phyloP scores from a whole-genome alignment of 2,797 vertebrate species.

The Nothura maculosa region DNA sequence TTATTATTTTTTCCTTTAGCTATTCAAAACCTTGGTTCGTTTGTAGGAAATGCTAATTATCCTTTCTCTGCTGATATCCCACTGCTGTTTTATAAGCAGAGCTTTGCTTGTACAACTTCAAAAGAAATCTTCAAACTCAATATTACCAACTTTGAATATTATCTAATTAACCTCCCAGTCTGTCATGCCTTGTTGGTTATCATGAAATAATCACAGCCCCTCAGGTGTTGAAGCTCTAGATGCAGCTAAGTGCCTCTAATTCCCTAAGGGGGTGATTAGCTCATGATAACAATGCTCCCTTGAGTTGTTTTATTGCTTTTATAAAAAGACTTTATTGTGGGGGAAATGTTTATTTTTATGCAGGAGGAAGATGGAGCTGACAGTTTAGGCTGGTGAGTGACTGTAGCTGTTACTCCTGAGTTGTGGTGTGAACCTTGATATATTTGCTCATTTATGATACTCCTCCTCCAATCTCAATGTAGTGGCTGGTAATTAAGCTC shows the following conservation, averaged over 20 bases:
- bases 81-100: slow-evolving; percentile 71
- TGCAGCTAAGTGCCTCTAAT: slow-evolving; percentile 80
- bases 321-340: slow-evolving; percentile 81
- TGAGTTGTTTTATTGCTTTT: slow-evolving; percentile 83
- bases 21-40: slow-evolving; percentile 75
- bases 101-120: slow-evolving; percentile 77
- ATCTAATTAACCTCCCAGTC: slow-evolving; percentile 82
- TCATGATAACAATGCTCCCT: slow-evolving; percentile 81
- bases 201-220: slow-evolving; percentile 80
- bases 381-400: slow-evolving; percentile 76
- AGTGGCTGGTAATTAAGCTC: slow-evolving; percentile 56
- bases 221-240: slow-evolving; percentile 77
- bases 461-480: slow-evolving; percentile 49
- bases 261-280: slow-evolving; percentile 83
- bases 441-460: slow-evolving; percentile 63
- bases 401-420: slow-evolving; percentile 71
- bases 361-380: slow-evolving; percentile 77
- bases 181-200: slow-evolving; percentile 80
- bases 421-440: slow-evolving; percentile 37
- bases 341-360: slow-evolving; percentile 83
- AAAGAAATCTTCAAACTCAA: slow-evolving; percentile 78
- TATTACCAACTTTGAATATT: slow-evolving; percentile 80
- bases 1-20: slow-evolving; percentile 71
- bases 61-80: slow-evolving; percentile 67
- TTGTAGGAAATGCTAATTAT: slow-evolving; percentile 79